These are phyloP conservation scores for Thalassophryne amazonica DNA, from an alignment of 2,797 vertebrate species.

Conservation along the genomic window DNA sequence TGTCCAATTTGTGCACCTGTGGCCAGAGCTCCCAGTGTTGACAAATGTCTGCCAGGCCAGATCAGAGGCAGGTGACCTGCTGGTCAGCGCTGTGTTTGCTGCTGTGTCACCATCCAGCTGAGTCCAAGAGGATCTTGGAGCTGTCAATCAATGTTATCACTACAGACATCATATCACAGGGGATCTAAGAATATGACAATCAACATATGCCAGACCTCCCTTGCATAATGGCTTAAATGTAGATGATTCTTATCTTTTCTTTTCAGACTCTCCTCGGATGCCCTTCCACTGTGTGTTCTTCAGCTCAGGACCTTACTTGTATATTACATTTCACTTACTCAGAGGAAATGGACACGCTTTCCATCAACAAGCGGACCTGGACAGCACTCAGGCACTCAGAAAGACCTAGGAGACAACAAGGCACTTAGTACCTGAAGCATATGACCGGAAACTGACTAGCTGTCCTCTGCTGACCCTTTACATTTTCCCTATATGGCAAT, in stretches of 20 bases:
- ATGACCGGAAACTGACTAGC: constrained; percentile 30
- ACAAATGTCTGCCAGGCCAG: constrained; percentile 12
- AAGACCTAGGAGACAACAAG: constrained; percentile 41
- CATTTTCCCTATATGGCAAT: neutral
- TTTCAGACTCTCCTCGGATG: constrained; percentile 6
- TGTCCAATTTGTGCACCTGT: constrained; percentile 13
- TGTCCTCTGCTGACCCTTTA: constrained; percentile 33
- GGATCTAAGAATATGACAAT: constrained; percentile 4
- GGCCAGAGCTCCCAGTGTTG: neutral
- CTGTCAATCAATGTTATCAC: constrained; percentile 34
- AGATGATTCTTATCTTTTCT: constrained; percentile 3
- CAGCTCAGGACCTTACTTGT: constrained; percentile 21
- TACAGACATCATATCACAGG: constrained; percentile 18
- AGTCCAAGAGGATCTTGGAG: constrained; percentile 14
- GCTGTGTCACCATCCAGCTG: constrained; percentile 25
- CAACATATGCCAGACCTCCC: constrained; percentile 4
- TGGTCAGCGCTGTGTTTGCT: constrained; percentile 16
- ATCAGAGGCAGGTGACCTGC: constrained; percentile 12
- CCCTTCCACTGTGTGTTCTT: constrained; percentile 22
- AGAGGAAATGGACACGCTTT: constrained; percentile 70
- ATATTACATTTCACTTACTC: constrained; percentile 73
- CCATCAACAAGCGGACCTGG: constrained; percentile 42
- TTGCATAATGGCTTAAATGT: constrained; percentile 16
- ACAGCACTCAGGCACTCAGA: constrained; percentile 43
- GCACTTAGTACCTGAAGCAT: constrained; percentile 45